Percentiles rank a stretch among this genome's conserved stretches.
Conservation (phyloP, 1,140 invertebrate species). For the Schlechtendalia chinensis region DNA sequence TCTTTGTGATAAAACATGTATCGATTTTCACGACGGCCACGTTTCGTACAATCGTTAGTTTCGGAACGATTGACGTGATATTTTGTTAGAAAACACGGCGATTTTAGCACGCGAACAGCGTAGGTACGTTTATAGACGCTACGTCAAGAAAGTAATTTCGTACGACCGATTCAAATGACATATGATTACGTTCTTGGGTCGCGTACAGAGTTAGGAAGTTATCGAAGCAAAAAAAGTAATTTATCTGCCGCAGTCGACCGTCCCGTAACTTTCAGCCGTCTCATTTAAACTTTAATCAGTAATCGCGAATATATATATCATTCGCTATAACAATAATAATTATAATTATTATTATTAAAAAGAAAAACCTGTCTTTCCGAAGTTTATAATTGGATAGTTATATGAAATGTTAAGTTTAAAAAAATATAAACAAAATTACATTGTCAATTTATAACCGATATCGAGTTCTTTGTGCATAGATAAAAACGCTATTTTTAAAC, state of each 20-base stretch:
- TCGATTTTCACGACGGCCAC: too few relatives aligned
- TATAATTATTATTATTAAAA: background rate
- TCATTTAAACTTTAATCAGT: conserved; percentile 39
- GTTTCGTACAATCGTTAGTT: too few relatives aligned
- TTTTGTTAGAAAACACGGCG: too few relatives aligned
- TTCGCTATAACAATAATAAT: conserved; percentile 16
- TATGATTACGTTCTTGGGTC: background rate
- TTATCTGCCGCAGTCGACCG: conserved; percentile 7
- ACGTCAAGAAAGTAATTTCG: background rate
- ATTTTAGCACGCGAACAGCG: too few relatives aligned
- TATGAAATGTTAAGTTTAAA: background rate
- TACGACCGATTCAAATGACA: background rate
- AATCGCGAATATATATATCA: background rate
- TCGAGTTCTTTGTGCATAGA: background rate
- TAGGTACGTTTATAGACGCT: too few relatives aligned
- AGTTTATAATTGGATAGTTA: conserved; percentile 7
- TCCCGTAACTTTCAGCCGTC: background rate
- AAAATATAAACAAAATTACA: background rate
- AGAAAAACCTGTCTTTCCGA: background rate
- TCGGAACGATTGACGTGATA: too few relatives aligned
- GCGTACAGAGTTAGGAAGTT: conserved; percentile 5
- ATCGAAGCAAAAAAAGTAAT: conserved; percentile 28
- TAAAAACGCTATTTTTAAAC: background rate
- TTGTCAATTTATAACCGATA: background rate
- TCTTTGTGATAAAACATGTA: too few relatives aligned